Base-by-base conservation (phyloP, 1,140 invertebrate genomes). In the Hyles euphorbiae region DNA sequence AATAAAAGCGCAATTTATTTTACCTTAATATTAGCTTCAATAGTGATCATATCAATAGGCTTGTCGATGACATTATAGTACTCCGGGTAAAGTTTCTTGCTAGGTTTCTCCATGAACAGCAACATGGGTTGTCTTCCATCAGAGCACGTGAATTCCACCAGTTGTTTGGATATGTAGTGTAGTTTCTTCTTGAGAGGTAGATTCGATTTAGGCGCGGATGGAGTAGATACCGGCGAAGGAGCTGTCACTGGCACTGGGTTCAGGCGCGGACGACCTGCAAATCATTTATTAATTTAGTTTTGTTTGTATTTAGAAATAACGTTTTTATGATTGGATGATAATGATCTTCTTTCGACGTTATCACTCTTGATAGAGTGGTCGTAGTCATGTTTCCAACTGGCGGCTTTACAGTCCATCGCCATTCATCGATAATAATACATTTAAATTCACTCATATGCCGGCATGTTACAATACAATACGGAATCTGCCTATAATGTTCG, bases 51-150 rank as follows among this genome's bases (percentile, higher is more conserved):
- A 83, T 99, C 98, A 60, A 99, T 98, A 0, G 98, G 98, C 69
- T 96, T 95, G 43, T 94, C 91, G 60, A 99, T 99, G 1, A 99
- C 94, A 86, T 97, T 94, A 88, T 98, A 99, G 86, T 99, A 99
- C 81, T 98, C 97, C 0, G 98, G 96, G 88, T 99, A 99, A 12
- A 97, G 89, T 82, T 98, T 98, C 75, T 96, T 97, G 1, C 96
- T 98, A 3, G 98, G 98, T 79, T 98, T 97, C 82, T 98, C 96
- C 95, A 99, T 96, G 78, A 99, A 99, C 69, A 96, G 93, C 46
- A 96, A 88, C 89, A 98, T 96, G 1, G 97, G 94, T 60, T 95
- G 93, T 34, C 98, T 90, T 5, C 95, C 96, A 76, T 96, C 95
- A 0, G 90, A 91, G 89, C 91, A 95, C 8, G 94, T 92, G 81